These are phyloP conservation scores for Borostomias antarcticus DNA, from an alignment of 2,797 vertebrate species.

Conservation along the genomic window DNA sequence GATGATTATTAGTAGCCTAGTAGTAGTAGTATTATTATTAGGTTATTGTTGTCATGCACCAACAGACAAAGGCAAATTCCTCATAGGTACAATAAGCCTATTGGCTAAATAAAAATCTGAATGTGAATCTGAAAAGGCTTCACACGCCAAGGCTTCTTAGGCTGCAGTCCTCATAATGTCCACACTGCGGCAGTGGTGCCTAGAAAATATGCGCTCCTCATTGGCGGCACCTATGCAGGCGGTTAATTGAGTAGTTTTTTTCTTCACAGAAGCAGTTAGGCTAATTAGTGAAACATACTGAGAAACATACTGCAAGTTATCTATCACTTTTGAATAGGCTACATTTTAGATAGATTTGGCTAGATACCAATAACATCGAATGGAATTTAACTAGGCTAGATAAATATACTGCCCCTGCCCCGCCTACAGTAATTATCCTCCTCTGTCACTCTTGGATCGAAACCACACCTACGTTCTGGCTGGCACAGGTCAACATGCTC, in stretches of 20 bases:
- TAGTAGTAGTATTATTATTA: too few relatives aligned
- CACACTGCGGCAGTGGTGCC: slow-evolving; percentile 5
- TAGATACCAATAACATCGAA: background rate
- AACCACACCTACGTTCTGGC: slow-evolving; percentile 39
- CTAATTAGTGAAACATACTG: too few relatives aligned
- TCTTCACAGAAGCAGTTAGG: too few relatives aligned
- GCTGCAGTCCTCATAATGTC: slow-evolving; percentile 1
- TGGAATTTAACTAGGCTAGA: background rate
- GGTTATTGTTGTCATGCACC: too few relatives aligned
- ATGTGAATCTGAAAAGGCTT: background rate
- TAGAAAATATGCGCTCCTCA: background rate
- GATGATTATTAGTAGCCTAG: too few relatives aligned
- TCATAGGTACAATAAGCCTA: background rate
- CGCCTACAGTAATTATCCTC: background rate
- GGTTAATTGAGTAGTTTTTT: too few relatives aligned
- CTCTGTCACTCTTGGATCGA: background rate
- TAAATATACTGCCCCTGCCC: background rate
- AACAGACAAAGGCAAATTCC: too few relatives aligned
- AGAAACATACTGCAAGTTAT: too few relatives aligned
- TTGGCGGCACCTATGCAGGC: too few relatives aligned
- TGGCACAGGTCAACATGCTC: slow-evolving; percentile 35
- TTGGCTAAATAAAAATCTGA: background rate
- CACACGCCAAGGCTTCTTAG: background rate
- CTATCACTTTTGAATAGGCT: too few relatives aligned
- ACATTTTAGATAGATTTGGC: background rate